These are phyloP conservation scores for Umimayanthus chanpuru DNA, from an alignment of 92 coral and sea anemone genomes.

Conservation along the genomic window DNA sequence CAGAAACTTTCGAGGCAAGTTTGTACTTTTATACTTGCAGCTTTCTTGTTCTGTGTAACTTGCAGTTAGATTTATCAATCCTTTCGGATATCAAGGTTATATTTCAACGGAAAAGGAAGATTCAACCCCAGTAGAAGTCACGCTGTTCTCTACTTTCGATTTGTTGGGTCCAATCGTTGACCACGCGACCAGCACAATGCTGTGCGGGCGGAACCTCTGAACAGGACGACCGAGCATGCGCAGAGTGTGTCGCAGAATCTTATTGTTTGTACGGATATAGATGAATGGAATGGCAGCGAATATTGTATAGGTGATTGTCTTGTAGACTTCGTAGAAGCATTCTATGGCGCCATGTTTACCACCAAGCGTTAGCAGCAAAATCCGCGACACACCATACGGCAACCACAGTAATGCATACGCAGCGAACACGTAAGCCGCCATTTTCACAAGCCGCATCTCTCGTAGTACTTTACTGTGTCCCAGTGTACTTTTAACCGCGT, in stretches of 20 bases:
- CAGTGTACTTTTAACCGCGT: slow-evolving; percentile 24
- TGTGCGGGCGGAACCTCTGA: not conserved
- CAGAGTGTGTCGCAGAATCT: slow-evolving; percentile 21
- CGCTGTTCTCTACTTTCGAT: not conserved
- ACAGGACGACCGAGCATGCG: slow-evolving; percentile 10
- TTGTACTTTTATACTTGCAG: not conserved
- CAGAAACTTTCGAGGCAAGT: slow-evolving; percentile 22
- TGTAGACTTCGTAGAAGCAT: slow-evolving; percentile 17
- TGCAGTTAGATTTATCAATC: too few relatives aligned
- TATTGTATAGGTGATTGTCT: slow-evolving; percentile 39
- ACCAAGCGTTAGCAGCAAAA: slow-evolving; percentile 1
- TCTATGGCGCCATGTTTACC: not conserved
- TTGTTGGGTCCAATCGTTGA: slow-evolving; percentile 28
- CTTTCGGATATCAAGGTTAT: not conserved
- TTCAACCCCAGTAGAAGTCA: not conserved
- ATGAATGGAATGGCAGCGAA: slow-evolving; percentile 34
- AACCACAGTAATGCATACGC: slow-evolving; percentile 27
- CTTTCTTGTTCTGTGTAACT: not conserved
- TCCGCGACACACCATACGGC: slow-evolving; percentile 35
- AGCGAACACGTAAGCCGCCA: slow-evolving; percentile 35
- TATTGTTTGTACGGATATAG: slow-evolving; percentile 36
- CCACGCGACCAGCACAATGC: slow-evolving; percentile 38
- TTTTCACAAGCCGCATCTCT: slow-evolving; percentile 31
- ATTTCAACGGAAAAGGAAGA: slow-evolving; percentile 13
- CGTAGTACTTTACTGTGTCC: slow-evolving; percentile 30